Conservation (phyloP, 2,113 vertebrate genomes). For the Callopanchax toddi region DNA sequence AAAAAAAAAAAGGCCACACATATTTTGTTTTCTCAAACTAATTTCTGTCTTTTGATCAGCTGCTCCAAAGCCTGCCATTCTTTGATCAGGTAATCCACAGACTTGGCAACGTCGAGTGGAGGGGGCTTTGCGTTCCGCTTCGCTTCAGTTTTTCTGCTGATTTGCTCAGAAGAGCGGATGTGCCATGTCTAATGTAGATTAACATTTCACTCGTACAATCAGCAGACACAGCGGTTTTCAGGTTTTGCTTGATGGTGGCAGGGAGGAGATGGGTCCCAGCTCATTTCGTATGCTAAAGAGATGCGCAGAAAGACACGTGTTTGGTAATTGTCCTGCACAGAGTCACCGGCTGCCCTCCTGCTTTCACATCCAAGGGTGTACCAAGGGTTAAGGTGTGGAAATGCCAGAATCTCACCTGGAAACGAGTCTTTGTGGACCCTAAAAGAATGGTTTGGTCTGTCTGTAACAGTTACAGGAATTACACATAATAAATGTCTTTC, state of each 20-base stretch:
- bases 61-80: constrained; percentile 62
- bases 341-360: constrained; percentile 16
- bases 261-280: constrained; percentile 11
- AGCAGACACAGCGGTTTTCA: constrained; percentile 67
- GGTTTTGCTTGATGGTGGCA: constrained; percentile 42
- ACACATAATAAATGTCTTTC: constrained; percentile 20
- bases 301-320: constrained; percentile 49
- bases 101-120: constrained; percentile 60
- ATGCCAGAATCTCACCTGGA: constrained; percentile 33
- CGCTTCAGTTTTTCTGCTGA: constrained; percentile 70
- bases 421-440: constrained; percentile 17
- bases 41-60: constrained; percentile 69
- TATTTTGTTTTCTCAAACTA: constrained; percentile 67
- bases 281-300: constrained; percentile 62
- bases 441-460: constrained; percentile 22
- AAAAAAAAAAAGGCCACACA: constrained; percentile 42
- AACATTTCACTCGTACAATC: constrained; percentile 74
- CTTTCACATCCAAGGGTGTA: constrained; percentile 10
- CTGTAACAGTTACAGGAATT: constrained; percentile 2
- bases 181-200: constrained; percentile 78
- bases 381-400: constrained; percentile 40
- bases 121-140: constrained; percentile 52
- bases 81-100: constrained; percentile 77
- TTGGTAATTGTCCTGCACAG: constrained; percentile 39
- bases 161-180: constrained; percentile 67